These are phyloP conservation scores for Drosophila gaucha DNA, from an alignment of 2,888 invertebrate genomes.

Conservation along the genomic window DNA sequence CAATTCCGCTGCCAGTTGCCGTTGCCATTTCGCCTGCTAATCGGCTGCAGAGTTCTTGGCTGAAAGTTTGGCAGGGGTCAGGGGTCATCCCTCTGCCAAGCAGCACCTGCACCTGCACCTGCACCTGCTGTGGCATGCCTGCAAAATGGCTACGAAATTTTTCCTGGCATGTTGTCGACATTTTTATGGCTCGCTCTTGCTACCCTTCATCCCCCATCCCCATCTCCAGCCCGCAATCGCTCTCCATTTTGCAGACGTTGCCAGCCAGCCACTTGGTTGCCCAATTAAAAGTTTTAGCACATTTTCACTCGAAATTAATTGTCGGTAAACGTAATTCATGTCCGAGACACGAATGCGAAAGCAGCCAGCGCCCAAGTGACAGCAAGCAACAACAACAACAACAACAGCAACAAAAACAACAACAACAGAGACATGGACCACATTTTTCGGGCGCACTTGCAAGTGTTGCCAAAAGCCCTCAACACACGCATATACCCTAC, in stretches of 20 bases:
- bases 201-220: no score
- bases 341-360: slow-evolving; percentile 71
- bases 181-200: slow-evolving; percentile 65
- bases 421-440: slow-evolving; percentile 23
- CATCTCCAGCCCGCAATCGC: slow-evolving; percentile 13
- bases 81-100: no score
- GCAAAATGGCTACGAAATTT: slow-evolving; percentile 45
- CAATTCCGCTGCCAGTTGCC: slow-evolving; percentile 14
- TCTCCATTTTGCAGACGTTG: slow-evolving; percentile 17
- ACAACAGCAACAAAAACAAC: slow-evolving; percentile 20
- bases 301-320: slow-evolving; percentile 78
- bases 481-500: not conserved
- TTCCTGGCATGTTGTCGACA: slow-evolving; percentile 72
- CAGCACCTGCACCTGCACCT: no score
- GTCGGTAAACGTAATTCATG: slow-evolving; percentile 79
- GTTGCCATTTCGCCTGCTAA: slow-evolving; percentile 35
- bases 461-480: slow-evolving; percentile 20
- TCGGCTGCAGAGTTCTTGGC: slow-evolving; percentile 32
- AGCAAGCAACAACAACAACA: slow-evolving; percentile 6
- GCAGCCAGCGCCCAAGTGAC: slow-evolving; percentile 28
- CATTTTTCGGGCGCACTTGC: no score
- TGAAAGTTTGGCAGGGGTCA: slow-evolving; percentile 27
- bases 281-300: slow-evolving; percentile 79
- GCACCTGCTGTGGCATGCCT: slow-evolving; percentile 53
- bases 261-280: slow-evolving; percentile 64